These are phyloP conservation scores for Venturia canescens DNA, from an alignment of 1,140 invertebrate species.

Conservation along the genomic window DNA sequence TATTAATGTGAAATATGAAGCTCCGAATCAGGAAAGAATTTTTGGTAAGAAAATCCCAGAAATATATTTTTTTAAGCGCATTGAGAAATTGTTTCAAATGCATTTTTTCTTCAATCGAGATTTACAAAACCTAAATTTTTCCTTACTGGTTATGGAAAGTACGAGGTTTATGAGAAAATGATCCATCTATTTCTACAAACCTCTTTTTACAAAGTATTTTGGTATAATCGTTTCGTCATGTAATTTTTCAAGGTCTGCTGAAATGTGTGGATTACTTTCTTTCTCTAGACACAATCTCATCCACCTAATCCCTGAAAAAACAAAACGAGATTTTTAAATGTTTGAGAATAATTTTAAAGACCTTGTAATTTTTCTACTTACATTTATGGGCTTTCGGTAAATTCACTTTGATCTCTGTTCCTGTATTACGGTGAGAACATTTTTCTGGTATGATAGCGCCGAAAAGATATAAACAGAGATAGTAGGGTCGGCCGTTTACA, in stretches of 20 bases:
- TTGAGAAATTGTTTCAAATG: too few species aligned
- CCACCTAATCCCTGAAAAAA: conserved; percentile 65
- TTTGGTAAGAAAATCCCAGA: too few species aligned
- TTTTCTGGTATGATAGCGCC: conserved; percentile 68
- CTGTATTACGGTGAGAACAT: conserved; percentile 62
- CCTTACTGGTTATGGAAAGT: too few species aligned
- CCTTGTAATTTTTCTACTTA: conserved; percentile 50
- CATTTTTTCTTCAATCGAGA: too few species aligned
- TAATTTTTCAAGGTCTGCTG: conserved; percentile 56
- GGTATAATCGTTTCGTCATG: not conserved
- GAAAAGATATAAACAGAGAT: conserved; percentile 65
- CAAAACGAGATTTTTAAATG: conserved; percentile 12
- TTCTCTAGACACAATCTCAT: conserved; percentile 60
- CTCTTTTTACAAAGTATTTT: not conserved
- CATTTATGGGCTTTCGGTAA: conserved; percentile 69
- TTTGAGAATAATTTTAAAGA: not conserved
- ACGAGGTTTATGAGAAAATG: too few species aligned
- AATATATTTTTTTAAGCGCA: too few species aligned
- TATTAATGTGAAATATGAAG: too few species aligned
- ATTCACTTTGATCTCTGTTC: conserved; percentile 69
- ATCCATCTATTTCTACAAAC: not conserved
- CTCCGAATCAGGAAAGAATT: too few species aligned
- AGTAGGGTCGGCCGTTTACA: conserved; percentile 61
- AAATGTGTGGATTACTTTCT: conserved; percentile 62
- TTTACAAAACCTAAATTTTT: too few species aligned